These are phyloP conservation scores for Thalassarche chlororhynchos DNA, from an alignment of 2,113 vertebrate genomes.

Conservation along the genomic window DNA sequence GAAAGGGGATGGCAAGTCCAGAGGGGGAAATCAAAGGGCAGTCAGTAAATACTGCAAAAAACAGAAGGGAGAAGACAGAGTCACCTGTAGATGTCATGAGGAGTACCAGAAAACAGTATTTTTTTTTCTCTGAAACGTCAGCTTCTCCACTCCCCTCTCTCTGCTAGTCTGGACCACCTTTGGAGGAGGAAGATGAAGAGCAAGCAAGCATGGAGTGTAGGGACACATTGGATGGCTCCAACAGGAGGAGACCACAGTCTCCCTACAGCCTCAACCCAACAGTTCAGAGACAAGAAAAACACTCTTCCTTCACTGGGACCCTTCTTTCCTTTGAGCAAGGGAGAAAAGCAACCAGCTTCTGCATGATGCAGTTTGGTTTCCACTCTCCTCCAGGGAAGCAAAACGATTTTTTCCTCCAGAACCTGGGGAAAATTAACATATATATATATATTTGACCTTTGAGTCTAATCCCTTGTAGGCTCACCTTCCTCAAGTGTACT, in stretches of 20 bases:
- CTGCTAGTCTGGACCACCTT: not conserved
- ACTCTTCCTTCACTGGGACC: not conserved
- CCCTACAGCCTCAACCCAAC: not conserved
- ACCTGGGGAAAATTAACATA: not conserved
- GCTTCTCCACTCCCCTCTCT: not conserved
- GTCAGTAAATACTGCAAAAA: not conserved
- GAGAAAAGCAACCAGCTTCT: not conserved
- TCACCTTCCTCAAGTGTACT: not conserved
- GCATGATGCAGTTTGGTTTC: not conserved
- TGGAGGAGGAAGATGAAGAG: not conserved
- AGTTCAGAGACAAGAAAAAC: not conserved
- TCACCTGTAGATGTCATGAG: not conserved
- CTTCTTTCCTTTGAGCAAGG: not conserved
- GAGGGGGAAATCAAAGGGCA: not conserved
- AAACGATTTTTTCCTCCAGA: not conserved
- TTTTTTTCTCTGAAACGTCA: not conserved
- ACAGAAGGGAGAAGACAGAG: not conserved
- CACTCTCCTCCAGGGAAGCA: not conserved
- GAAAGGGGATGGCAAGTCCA: not conserved
- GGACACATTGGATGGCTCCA: not conserved
- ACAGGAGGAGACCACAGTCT: not conserved
- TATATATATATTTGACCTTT: not conserved
- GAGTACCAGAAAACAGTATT: not conserved
- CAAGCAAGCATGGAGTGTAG: not conserved
- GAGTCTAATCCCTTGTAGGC: not conserved